Conservation (phyloP, 37 sponge, comb jelly and placozoan genomes). For the Oscarella lobularis region DNA sequence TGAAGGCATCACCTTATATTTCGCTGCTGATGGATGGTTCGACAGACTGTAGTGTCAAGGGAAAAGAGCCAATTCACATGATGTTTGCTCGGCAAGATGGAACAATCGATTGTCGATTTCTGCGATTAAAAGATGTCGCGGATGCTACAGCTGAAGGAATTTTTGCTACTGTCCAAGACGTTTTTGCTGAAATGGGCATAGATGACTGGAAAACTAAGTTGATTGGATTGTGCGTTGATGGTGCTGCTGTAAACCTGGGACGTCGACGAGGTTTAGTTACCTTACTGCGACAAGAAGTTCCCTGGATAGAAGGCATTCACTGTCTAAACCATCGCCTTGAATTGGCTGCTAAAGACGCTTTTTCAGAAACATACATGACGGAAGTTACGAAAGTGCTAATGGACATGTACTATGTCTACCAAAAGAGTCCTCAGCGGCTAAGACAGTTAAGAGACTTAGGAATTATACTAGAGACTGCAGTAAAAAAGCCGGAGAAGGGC, state of each 20-base stretch:
- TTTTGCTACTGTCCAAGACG: not conserved
- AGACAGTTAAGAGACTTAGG: conserved; percentile 5
- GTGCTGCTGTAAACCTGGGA: conserved; percentile 24
- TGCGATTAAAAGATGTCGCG: conserved; percentile 7
- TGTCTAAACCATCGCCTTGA: not conserved
- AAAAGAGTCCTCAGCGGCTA: conserved; percentile 19
- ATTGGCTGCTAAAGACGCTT: conserved; percentile 2
- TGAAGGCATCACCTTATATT: conserved; percentile 9
- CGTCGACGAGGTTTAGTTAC: conserved; percentile 14
- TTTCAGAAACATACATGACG: conserved; percentile 8
- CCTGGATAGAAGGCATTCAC: conserved; percentile 3
- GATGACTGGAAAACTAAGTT: conserved; percentile 9
- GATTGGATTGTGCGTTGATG: conserved; percentile 25
- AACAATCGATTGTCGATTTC: conserved; percentile 6
- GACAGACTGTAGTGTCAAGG: not conserved
- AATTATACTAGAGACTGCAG: conserved; percentile 11
- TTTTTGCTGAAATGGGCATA: conserved; percentile 4
- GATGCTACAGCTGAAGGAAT: conserved; percentile 15
- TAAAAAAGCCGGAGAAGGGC: conserved; percentile 23
- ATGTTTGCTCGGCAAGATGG: conserved; percentile 10
- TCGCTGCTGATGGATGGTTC: conserved; percentile 23
- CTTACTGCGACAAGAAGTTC: conserved; percentile 14
- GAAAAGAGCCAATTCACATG: conserved; percentile 15
- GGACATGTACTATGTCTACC: conserved; percentile 11
- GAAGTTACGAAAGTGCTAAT: conserved; percentile 13